These are phyloP conservation scores for Oncorhynchus mykiss DNA, from an alignment of 2,113 vertebrate genomes.

Conservation along the genomic window DNA sequence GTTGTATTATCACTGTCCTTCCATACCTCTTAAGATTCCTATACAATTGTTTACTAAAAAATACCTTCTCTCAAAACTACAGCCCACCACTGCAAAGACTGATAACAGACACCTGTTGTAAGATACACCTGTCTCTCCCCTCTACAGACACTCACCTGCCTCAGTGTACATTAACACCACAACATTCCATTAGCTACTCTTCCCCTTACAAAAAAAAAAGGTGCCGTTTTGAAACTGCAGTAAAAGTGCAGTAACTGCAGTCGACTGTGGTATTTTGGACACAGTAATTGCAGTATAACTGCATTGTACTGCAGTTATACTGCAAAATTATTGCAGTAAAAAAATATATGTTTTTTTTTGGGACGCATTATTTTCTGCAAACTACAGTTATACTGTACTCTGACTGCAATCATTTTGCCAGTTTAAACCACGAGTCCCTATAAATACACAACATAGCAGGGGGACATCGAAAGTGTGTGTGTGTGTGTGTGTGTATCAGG, in stretches of 20 bases:
- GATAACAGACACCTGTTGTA: slow-evolving; percentile 35
- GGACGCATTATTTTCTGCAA: too few species aligned
- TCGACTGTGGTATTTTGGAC: too few species aligned
- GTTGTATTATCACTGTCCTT: neutral
- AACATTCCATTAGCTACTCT: neutral
- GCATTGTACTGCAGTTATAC: too few species aligned
- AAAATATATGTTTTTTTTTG: too few species aligned
- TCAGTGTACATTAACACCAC: neutral
- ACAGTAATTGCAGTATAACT: too few species aligned
- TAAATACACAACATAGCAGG: neutral
- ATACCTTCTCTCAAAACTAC: neutral
- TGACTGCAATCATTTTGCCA: neutral
- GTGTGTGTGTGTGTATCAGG: slow-evolving; percentile 54
- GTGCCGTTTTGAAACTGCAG: too few species aligned
- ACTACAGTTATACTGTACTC: too few species aligned
- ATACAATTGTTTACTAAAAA: neutral
- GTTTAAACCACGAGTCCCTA: slow-evolving; percentile 4
- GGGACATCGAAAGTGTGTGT: slow-evolving; percentile 16
- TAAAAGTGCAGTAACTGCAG: too few species aligned
- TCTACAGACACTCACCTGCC: neutral
- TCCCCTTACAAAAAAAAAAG: too few species aligned
- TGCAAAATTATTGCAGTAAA: too few species aligned
- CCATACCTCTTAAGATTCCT: neutral
- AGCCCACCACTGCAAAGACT: neutral
- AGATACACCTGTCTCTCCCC: slow-evolving; percentile 51